Conservation (phyloP, 23 tunicate genomes). For the Botrylloides violaceus region DNA sequence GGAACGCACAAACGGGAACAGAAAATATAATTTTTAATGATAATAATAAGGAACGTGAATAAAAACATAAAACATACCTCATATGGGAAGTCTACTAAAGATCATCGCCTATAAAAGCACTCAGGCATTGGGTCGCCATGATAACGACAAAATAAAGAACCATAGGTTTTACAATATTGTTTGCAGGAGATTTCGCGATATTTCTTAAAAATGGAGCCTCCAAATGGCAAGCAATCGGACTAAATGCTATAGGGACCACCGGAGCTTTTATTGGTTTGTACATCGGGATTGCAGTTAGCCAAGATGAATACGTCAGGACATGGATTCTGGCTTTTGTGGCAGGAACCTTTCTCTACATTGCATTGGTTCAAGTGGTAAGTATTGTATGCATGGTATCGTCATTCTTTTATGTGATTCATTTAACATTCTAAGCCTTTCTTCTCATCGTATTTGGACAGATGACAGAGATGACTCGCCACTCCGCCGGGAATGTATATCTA, state of each 20-base stretch:
- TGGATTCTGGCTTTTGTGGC: slow-evolving; percentile 82
- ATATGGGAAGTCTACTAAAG: no score
- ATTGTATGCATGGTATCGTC: no score
- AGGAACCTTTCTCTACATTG: slow-evolving; percentile 79
- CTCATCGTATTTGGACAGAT: slow-evolving; percentile 12
- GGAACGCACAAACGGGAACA: no score
- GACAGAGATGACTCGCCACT: slow-evolving; percentile 41
- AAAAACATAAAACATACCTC: no score
- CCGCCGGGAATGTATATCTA: slow-evolving; percentile 11
- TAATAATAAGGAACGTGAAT: no score
- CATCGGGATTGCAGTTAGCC: slow-evolving; percentile 49
- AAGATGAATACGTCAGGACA: slow-evolving; percentile 28
- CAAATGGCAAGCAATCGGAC: slow-evolving; percentile 59
- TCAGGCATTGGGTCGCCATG: no score
- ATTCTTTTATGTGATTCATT: no score
- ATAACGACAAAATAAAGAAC: no score
- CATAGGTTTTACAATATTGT: not conserved
- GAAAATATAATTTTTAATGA: no score
- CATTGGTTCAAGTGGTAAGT: slow-evolving; percentile 85
- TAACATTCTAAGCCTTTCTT: not conserved
- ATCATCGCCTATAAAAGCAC: no score
- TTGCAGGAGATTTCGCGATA: slow-evolving; percentile 85
- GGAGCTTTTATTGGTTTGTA: slow-evolving; percentile 69
- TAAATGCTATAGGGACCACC: slow-evolving; percentile 70
- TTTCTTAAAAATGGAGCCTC: slow-evolving; percentile 63